Evolutionary conservation across 2,113 vertebrate species (phyloP), one percentile per base, ranked within the genome.

Genomic region (Ivindomyrus marchei): DNA sequence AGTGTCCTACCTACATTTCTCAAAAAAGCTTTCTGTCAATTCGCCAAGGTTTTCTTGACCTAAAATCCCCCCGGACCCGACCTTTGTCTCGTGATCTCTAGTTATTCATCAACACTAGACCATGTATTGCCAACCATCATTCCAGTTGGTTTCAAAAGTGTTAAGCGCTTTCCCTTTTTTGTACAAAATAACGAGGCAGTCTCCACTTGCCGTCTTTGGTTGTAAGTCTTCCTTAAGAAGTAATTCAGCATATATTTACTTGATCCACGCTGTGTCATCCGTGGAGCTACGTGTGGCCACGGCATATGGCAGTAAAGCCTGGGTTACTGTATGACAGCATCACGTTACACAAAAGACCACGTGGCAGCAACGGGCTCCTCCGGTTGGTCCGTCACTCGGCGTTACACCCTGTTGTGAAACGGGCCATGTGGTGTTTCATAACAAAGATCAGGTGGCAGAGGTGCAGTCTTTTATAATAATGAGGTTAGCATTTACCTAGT

Each of bases 401-500:
- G 90, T 90, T 92, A 92, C 93, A 90, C 92, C 94, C 94, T 95
- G 95, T 95, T 96, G 96, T 95, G 95, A 96, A 96, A 96, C 95
- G 86, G 90, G 84, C 17, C 89, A 91, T 86, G 31, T 24, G 15
- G 52, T 91, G 96, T 96, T 96, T 96, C 95, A 94, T 96, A 96
- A 96, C 95, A 92, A 80, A 27, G 21, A 13, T 56, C 52, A 46
- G 80, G 19, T 45, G 80, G 42, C 17, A 46, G 1, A 42, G 6
- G 80, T 84, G 42, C 6, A 0, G 80, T 17, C 36, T 31, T 84
- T 46, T 21, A 84, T 84, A 84, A 74, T 36, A 74, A 74, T 15
- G 13, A 74, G 11, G 66, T 36, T 62, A 74, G 13, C 66, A 15
- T 74, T 74, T 74, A 36, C 27, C 3, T 74, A 13, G 24, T 31